Base-by-base conservation (phyloP, 2,113 vertebrate genomes). In the Heterotilapia buettikoferi region DNA sequence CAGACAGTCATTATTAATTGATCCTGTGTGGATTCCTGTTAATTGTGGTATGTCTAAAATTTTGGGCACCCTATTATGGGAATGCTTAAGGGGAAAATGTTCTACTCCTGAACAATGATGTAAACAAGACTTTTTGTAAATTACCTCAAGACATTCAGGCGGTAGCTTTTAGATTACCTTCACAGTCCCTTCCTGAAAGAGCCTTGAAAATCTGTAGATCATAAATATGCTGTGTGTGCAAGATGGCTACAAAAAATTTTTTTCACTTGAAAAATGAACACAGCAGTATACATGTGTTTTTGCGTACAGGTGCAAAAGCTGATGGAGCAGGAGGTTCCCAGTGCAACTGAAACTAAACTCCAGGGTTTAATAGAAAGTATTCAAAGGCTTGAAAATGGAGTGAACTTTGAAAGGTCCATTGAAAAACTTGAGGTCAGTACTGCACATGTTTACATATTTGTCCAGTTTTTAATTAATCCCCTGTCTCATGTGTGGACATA, bases 391-490 rank as follows among this genome's bases (percentile, higher is more conserved):
- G 89, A 88, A 5, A 13, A 7, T 2, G 38, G 29, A 5, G 2
- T 78, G 1, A 33, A 89, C 80, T 85, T 56, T 31, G 86, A 91
- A 79, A 14, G 12, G 3, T 21, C 84, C 9, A 78, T 94, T 6
- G 40, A 89, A 21, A 88, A 81, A 19, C 80, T 95, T 21, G 85
- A 95, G 92, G 94, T 95, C 1, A 2, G 90, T 80, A n/a, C 9
- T 57, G 26, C 24, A 13, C 18, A 29, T 18, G n/a, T 45, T 47
- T 76, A 47, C 24, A 18, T 47, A 18, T 76, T 8, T 76, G 40
- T 19, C 43, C 24, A 76, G 40, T 76, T 47, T 47, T 24, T 45
- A 73, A 47, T 47, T 47, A 73, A 73, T 76, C 43, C 43, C 43
- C 19, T 5, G 29, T 76, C 43, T 76, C 24, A 5, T 0, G 43